Evolutionary conservation across 30 jellyfish, hydroid and myxozoan genomes (phyloP).

Genomic region (Sanderia malayensis): DNA sequence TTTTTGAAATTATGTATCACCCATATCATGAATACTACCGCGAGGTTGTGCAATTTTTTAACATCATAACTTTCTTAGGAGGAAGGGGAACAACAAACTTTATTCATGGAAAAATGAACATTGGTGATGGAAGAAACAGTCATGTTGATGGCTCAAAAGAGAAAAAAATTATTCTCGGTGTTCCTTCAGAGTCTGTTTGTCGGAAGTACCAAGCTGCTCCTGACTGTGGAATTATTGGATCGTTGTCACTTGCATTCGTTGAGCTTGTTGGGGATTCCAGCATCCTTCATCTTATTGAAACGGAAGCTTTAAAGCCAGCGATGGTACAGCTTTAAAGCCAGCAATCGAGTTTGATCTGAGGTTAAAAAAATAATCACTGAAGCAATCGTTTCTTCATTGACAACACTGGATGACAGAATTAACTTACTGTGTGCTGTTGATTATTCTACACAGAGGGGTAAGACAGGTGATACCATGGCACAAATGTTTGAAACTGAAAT

Average conservation of each 20-base stretch:
- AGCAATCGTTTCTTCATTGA: constrained; percentile 27
- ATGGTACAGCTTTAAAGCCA: constrained; percentile 51
- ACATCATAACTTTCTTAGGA: constrained; percentile 24
- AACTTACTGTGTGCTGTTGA: constrained; percentile 20
- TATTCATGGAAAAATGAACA: constrained; percentile 28
- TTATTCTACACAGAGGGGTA: constrained; percentile 26
- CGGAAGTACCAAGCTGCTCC: constrained; percentile 23
- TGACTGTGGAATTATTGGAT: constrained; percentile 13
- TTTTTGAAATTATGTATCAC: constrained; percentile 20
- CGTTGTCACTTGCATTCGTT: neutral
- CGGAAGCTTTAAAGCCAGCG: constrained; percentile 8
- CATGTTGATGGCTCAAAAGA: constrained; percentile 6
- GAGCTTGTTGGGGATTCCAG: constrained; percentile 13
- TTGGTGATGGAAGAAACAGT: constrained; percentile 25
- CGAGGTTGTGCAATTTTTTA: constrained; percentile 32
- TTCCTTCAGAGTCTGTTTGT: constrained; percentile 42
- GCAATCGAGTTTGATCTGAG: constrained; percentile 38
- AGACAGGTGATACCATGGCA: constrained; percentile 25
- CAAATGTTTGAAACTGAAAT: neutral
- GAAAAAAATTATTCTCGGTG: constrained; percentile 32
- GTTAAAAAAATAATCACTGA: constrained; percentile 32
- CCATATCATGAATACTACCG: constrained; percentile 23
- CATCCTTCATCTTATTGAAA: constrained; percentile 1
- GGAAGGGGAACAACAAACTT: constrained; percentile 20
- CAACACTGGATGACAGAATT: constrained; percentile 24